Percentiles rank a stretch among this genome's conserved stretches.
Evolutionary conservation across 2,888 invertebrate genomes (phyloP).

Genomic region (Leucozona laternaria): DNA sequence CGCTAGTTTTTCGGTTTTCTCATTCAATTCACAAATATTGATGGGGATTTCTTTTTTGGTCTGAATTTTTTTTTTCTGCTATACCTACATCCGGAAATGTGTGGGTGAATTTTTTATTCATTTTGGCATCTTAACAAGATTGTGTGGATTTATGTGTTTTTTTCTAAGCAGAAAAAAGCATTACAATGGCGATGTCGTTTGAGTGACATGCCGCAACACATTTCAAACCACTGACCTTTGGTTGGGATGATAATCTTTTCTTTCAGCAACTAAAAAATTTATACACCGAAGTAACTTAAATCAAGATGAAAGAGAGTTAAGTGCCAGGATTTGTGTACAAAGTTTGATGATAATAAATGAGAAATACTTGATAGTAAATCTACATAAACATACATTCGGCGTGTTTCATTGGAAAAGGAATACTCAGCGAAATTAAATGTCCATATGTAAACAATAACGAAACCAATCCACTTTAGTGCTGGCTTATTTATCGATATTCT

Average conservation of each 20-base stretch:
- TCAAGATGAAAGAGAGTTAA: not conserved
- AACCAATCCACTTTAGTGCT: no score
- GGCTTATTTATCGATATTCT: no score
- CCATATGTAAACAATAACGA: no score
- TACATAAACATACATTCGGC: no score
- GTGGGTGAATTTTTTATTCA: constrained; percentile 63
- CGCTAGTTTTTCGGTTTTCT: constrained; percentile 54
- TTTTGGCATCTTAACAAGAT: constrained; percentile 51
- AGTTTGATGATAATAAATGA: no score
- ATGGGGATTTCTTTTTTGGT: constrained; percentile 23
- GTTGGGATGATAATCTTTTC: constrained; percentile 39
- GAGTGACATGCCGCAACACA: constrained; percentile 59
- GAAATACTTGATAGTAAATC: no score
- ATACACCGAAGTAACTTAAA: not conserved
- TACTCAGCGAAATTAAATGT: no score
- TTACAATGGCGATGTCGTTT: constrained; percentile 43
- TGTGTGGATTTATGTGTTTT: constrained; percentile 39
- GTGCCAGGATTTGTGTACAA: not conserved
- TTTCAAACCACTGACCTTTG: constrained; percentile 46
- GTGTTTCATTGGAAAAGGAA: no score
- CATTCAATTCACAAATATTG: constrained; percentile 37
- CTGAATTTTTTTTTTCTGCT: constrained; percentile 13
- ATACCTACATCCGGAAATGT: constrained; percentile 25
- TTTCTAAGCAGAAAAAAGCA: constrained; percentile 11
- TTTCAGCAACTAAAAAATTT: constrained; percentile 26